phyloP scores from a whole-genome alignment of 30 jellyfish, hydroid and myxozoan genomes.

The Aurelia sp. region DNA sequence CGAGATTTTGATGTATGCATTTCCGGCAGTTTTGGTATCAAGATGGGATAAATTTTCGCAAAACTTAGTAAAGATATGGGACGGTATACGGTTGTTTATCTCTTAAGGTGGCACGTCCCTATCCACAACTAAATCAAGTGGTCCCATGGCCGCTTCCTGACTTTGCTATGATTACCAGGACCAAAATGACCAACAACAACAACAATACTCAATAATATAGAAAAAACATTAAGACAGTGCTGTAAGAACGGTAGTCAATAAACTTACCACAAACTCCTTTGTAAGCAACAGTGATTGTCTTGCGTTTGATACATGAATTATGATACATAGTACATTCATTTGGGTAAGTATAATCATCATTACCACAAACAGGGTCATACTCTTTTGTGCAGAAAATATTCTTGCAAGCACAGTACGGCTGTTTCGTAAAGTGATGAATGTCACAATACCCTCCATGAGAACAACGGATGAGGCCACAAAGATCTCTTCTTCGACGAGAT shows the following conservation, averaged over 20 bases:
- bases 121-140: no score
- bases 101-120: no score
- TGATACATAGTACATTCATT: slow-evolving; percentile 88
- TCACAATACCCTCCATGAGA: slow-evolving; percentile 83
- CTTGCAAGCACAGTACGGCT: slow-evolving; percentile 82
- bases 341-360: slow-evolving; percentile 87
- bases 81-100: no score
- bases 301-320: slow-evolving; percentile 81
- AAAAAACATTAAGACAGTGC: no score
- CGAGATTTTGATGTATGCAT: no score
- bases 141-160: no score
- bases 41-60: no score
- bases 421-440: slow-evolving; percentile 58
- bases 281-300: slow-evolving; percentile 71
- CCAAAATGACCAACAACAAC: no score
- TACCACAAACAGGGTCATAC: slow-evolving; percentile 94
- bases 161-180: no score
- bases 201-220: no score
- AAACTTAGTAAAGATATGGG: no score
- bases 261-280: slow-evolving; percentile 91
- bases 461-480: slow-evolving; percentile 69
- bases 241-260: neutral
- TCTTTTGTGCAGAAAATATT: slow-evolving; percentile 79
- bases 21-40: no score
- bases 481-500: slow-evolving; percentile 61